Evolutionary conservation across 2,113 vertebrate species (phyloP), one percentile per base, ranked within the genome.

Genomic region (Antennarius striatus): DNA sequence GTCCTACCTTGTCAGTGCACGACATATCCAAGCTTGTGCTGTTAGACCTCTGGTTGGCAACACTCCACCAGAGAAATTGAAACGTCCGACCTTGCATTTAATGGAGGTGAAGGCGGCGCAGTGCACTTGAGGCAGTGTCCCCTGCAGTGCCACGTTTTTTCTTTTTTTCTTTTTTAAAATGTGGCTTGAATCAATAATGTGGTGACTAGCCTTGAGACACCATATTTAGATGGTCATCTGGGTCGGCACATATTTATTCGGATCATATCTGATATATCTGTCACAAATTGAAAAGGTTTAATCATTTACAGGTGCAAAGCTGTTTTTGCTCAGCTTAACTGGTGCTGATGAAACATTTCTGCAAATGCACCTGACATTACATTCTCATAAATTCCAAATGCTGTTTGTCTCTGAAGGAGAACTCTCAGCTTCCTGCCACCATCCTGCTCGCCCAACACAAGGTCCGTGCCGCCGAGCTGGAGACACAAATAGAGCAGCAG

Each of bases 401-500:
- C 1, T 10, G 5, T 71, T 50, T 84, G 56, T 85, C 59, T 78
- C 53, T 82, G 28, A 86, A 99, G 97, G 98, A 99, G 86, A 94
- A 93, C 71, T 98, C 98, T 63, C 92, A 89, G 84, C 91, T 99
- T 82, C 97, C 98, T 14, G 98, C 97, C 42, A 94, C 94, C 45
- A 75, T 99, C 55, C 92, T 99, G 74, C 90, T 99, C 70, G 96
- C 98, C 71, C 94, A 99, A 77, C 97, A 99, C 90, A 99, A 98
- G 84, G 96, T 95, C 79, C 94, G 95, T 61, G 94, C 95, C 30
- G 91, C 94, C 8, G 94, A 98, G 71, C 83, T 98, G 84, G 97
- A 97, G 92, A 95, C 91, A 52, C 91, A 96, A 62, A 91, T 98
- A 56, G 96, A 98, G 86, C 95, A 95, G 83, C 95, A 97, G 83